Base-by-base conservation (phyloP, 2,113 vertebrate species). In the Chascanopsetta lugubris region DNA sequence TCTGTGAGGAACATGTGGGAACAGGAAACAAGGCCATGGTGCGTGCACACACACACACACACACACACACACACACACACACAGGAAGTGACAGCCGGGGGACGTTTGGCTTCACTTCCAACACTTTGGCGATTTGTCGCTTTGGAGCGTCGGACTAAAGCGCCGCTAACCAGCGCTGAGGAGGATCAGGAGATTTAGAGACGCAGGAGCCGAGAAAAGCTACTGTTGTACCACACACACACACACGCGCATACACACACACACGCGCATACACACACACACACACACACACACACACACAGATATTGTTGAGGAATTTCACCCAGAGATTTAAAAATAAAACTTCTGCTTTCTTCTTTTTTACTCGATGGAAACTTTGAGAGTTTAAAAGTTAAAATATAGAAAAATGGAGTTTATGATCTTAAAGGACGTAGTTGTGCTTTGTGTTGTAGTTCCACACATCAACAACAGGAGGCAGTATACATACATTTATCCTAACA, bases 51-150 rank as follows among this genome's bases (percentile, higher is more conserved):
- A n/a, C n/a, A n/a, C n/a, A n/a, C n/a, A n/a, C n/a, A n/a, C n/a
- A n/a, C n/a, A n/a, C n/a, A n/a, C n/a, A n/a, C n/a, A n/a, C n/a
- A n/a, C n/a, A n/a, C n/a, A n/a, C n/a, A n/a, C n/a, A n/a, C n/a
- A n/a, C n/a, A 38, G 1, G 65, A 60, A 47, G 77, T 70, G 81
- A 84, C 81, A 77, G 81, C 81, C 58, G 75, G 60, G 48, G 59
- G 73, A 83, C 73, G 81, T 84, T 80, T 70, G 77, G 77, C 73
- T 80, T 57, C 64, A 62, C 29, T 70, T 79, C 55, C 59, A 75
- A 75, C 72, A 51, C 68, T 66, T 61, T 72, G 61, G 75, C 71
- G 68, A 62, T 42, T n/a, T 67, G 11, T 58, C 32, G 3, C 47
- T 55, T 45, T 53, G 61, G 67, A 69, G 62, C 67, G 53, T 32